Conservation (phyloP, 2,797 vertebrate genomes). For the Lepilemur septentrionalis region DNA sequence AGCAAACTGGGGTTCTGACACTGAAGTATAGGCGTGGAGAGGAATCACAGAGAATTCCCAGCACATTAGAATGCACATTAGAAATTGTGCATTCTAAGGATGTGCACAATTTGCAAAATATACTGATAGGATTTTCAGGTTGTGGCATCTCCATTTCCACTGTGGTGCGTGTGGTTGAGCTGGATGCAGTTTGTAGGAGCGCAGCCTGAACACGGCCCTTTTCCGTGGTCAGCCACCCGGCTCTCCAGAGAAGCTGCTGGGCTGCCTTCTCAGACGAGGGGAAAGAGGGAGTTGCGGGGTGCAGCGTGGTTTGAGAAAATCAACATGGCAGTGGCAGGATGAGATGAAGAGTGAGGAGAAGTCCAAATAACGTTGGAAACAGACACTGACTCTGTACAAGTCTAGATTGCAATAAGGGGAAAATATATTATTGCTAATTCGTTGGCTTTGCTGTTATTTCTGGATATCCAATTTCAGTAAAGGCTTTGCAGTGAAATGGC, state of each 20-base stretch:
- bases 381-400: background rate
- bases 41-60: background rate
- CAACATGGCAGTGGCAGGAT: background rate
- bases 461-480: background rate
- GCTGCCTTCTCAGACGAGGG: background rate
- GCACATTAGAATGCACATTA: background rate
- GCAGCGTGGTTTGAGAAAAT: background rate
- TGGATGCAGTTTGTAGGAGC: too few relatives aligned
- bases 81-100: background rate
- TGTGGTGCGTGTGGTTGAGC: background rate
- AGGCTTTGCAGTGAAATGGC: background rate
- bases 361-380: fast-evolving
- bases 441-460: background rate
- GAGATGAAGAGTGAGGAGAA: background rate
- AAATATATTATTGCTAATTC: background rate
- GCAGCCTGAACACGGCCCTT: background rate
- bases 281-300: background rate
- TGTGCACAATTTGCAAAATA: background rate
- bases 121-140: background rate
- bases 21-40: background rate
- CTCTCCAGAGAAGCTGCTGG: background rate
- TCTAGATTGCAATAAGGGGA: background rate
- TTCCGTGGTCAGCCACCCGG: too few relatives aligned
- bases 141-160: background rate
- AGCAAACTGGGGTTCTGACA: background rate